These are phyloP conservation scores for Sarcophaga carnaria DNA, from an alignment of 2,888 invertebrate species.

Conservation along the genomic window DNA sequence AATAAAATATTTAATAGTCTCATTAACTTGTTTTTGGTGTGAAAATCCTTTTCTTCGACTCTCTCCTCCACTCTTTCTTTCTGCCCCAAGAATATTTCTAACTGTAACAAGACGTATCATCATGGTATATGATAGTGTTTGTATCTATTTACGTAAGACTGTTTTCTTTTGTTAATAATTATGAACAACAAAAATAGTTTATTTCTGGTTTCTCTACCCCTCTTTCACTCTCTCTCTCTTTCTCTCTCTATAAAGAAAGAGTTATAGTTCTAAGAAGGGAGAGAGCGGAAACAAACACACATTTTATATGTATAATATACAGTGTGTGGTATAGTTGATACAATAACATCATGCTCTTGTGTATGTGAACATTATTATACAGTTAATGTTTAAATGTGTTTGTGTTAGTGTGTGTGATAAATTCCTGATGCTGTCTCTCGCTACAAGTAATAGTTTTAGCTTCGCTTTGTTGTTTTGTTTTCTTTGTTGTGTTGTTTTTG, in stretches of 20 bases:
- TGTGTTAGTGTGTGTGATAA: neutral
- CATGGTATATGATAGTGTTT: neutral
- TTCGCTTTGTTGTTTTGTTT: neutral
- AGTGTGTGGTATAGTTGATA: too few relatives aligned
- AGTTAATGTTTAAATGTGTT: neutral
- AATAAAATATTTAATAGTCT: constrained; percentile 53
- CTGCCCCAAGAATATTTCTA: neutral
- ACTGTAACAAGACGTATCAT: constrained; percentile 13
- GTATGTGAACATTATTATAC: too few relatives aligned
- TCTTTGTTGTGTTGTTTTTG: constrained; percentile 19
- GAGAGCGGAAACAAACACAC: neutral
- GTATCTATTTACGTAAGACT: neutral
- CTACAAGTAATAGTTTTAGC: constrained; percentile 11
- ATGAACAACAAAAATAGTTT: constrained; percentile 41
- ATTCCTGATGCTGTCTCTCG: constrained; percentile 17
- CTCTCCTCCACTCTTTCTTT: too few relatives aligned
- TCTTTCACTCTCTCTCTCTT: too few relatives aligned
- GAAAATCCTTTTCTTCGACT: constrained; percentile 28
- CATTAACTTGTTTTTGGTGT: constrained; percentile 52
- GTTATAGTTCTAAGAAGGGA: too few relatives aligned
- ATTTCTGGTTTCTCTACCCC: neutral
- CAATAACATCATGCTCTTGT: too few relatives aligned
- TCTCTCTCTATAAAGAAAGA: neutral
- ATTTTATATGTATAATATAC: neutral
- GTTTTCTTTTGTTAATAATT: constrained; percentile 45